Evolutionary conservation across 2,113 vertebrate genomes (phyloP).

Genomic region (Thunnus thynnus): DNA sequence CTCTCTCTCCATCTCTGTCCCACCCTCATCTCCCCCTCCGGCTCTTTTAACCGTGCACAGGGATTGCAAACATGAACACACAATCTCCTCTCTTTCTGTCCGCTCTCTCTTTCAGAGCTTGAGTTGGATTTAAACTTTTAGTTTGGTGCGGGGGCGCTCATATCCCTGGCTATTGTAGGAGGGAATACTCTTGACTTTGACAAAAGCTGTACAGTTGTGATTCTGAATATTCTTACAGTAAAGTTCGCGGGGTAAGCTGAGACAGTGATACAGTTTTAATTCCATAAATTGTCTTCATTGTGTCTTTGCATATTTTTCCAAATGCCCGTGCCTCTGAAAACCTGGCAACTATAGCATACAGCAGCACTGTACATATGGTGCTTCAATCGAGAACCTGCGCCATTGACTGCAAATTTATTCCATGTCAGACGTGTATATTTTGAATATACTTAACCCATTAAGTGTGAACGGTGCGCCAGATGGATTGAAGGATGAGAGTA

Average conservation of each 20-base stretch:
- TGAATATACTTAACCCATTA: conserved; percentile 74
- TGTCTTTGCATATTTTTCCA: conserved; percentile 51
- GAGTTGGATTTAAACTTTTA: conserved; percentile 72
- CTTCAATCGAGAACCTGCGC: conserved; percentile 63
- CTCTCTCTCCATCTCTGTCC: not conserved
- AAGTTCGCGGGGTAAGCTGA: conserved; percentile 53
- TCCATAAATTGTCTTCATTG: conserved; percentile 67
- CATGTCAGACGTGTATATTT: conserved; percentile 67
- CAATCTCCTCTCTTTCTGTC: conserved; percentile 40
- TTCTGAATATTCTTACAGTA: conserved; percentile 52
- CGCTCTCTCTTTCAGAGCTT: conserved; percentile 26
- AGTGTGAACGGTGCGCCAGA: conserved; percentile 70
- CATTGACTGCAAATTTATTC: conserved; percentile 73
- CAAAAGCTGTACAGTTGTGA: conserved; percentile 57
- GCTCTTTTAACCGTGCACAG: conserved; percentile 35
- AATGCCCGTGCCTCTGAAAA: conserved; percentile 44
- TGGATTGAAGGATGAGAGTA: conserved; percentile 77
- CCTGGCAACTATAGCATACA: conserved; percentile 60
- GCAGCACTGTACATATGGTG: conserved; percentile 78
- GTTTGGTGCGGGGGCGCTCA: conserved; percentile 59
- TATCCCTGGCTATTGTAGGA: conserved; percentile 69
- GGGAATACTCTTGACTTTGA: conserved; percentile 56
- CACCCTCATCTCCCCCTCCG: conserved; percentile 1
- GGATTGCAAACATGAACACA: conserved; percentile 32
- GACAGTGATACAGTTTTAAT: conserved; percentile 54